Percentiles rank a stretch among this genome's conserved stretches.
These are phyloP conservation scores for Sebastes diploproa DNA, from an alignment of 2,797 vertebrate genomes.

Conservation along the genomic window DNA sequence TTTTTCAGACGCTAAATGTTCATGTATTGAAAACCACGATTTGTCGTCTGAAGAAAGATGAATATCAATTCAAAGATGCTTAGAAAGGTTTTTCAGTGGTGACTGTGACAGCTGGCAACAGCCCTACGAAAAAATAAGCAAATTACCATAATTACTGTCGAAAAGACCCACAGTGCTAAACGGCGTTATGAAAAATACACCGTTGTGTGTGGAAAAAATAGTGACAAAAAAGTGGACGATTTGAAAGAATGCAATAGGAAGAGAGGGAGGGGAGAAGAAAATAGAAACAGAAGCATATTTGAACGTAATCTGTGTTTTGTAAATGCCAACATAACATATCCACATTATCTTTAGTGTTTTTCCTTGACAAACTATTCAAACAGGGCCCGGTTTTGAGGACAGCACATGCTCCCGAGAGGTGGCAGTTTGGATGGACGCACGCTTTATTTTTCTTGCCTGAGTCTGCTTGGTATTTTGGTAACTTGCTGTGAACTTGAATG, in stretches of 20 bases:
- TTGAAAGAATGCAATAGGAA: neutral
- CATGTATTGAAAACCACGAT: neutral
- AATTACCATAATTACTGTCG: slow-evolving; percentile 19
- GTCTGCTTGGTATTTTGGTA: slow-evolving; percentile 18
- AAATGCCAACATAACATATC: neutral
- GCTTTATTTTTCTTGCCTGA: slow-evolving; percentile 15
- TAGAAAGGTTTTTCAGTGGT: neutral
- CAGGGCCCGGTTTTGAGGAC: neutral
- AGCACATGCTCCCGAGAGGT: neutral
- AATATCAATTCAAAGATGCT: slow-evolving; percentile 24
- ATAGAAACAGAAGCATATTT: too few relatives aligned
- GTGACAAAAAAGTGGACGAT: neutral
- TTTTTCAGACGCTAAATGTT: slow-evolving; percentile 4
- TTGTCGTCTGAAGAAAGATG: slow-evolving; percentile 21
- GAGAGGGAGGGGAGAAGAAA: neutral
- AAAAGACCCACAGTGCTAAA: neutral
- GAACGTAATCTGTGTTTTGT: neutral
- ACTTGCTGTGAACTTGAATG: slow-evolving; percentile 36
- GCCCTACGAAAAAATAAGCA: neutral
- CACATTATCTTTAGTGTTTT: neutral
- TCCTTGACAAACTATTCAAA: neutral
- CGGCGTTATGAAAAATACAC: neutral
- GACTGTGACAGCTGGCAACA: slow-evolving; percentile 3
- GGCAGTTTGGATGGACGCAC: slow-evolving; percentile 4
- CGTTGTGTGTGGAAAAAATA: neutral